A percentile compares a stretch with the other conserved stretches of the same genome.
phyloP scores from a whole-genome alignment of 2,797 vertebrate species.

The Toxotes lorentzi region DNA sequence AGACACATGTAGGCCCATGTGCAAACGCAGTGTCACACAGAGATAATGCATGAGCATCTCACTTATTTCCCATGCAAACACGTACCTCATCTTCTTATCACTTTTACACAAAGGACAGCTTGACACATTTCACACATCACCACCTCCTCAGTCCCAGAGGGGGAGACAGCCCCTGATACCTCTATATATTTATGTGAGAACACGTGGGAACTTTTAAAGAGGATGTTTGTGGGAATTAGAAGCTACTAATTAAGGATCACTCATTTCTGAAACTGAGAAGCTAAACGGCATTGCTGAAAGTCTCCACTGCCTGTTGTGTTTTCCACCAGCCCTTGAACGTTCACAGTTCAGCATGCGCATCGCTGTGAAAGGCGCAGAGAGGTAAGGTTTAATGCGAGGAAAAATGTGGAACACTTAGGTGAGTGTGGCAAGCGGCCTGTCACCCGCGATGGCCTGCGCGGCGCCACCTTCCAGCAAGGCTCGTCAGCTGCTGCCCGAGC shows the following conservation, averaged over 20 bases:
- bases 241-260: conserved; percentile 59
- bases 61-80: conserved; percentile 63
- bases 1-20: conserved; percentile 5
- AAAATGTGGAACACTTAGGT: conserved; percentile 35
- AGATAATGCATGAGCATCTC: conserved; percentile 39
- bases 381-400: conserved; percentile 13
- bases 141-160: conserved; percentile 44
- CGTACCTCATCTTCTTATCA: conserved; percentile 58
- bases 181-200: conserved; percentile 44
- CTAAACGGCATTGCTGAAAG: conserved; percentile 21
- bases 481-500: conserved; percentile 44
- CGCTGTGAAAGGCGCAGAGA: conserved; percentile 16
- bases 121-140: conserved; percentile 72
- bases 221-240: conserved; percentile 49
- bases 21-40: conserved; percentile 17
- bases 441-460: conserved; percentile 55
- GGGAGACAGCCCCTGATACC: conserved; percentile 20
- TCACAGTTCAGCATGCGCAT: conserved; percentile 8
- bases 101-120: conserved; percentile 64
- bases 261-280: conserved; percentile 48
- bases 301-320: background rate
- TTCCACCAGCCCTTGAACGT: background rate
- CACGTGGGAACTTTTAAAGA: conserved; percentile 67
- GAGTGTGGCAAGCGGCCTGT: conserved; percentile 40
- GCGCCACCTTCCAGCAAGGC: conserved; percentile 63